Conservation (phyloP, 1,140 invertebrate genomes). For the Patella vulgata region DNA sequence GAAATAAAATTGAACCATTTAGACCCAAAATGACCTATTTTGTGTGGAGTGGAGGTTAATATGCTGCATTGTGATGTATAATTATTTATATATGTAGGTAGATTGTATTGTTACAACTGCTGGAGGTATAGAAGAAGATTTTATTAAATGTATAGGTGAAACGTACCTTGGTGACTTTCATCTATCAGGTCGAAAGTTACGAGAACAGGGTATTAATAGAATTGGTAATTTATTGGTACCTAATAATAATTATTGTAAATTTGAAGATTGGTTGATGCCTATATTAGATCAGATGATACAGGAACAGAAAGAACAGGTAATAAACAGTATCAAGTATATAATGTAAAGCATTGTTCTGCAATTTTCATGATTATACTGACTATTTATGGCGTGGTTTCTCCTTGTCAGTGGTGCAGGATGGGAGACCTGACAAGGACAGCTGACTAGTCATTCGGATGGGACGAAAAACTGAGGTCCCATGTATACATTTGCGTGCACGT, state of each 20-base stretch:
- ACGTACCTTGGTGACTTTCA: constrained; percentile 93
- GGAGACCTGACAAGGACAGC: too few relatives aligned
- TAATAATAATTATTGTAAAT: constrained; percentile 98
- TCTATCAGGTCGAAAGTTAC: constrained; percentile 76
- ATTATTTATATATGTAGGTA: too few relatives aligned
- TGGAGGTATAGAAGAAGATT: constrained; percentile 98
- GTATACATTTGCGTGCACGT: too few relatives aligned
- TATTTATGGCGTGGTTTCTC: too few relatives aligned
- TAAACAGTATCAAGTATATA: constrained; percentile 5
- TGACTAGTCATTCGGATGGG: too few relatives aligned
- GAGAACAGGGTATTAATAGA: constrained; percentile 92
- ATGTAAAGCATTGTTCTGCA: too few relatives aligned
- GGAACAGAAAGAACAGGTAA: constrained; percentile 79
- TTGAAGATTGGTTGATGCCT: constrained; percentile 98
- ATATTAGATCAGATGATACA: constrained; percentile 89
- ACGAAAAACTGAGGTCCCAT: too few relatives aligned
- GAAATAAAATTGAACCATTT: too few relatives aligned
- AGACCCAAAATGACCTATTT: too few relatives aligned
- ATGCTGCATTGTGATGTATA: too few relatives aligned
- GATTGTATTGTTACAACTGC: constrained; percentile 98
- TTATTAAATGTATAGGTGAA: constrained; percentile 97
- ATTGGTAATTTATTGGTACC: constrained; percentile 98
- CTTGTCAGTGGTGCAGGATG: too few relatives aligned
- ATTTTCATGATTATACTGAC: background rate
- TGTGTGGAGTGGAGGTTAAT: too few relatives aligned